Evolutionary conservation across 2,888 invertebrate species (phyloP).

Genomic region (Horisme vitalbata): DNA sequence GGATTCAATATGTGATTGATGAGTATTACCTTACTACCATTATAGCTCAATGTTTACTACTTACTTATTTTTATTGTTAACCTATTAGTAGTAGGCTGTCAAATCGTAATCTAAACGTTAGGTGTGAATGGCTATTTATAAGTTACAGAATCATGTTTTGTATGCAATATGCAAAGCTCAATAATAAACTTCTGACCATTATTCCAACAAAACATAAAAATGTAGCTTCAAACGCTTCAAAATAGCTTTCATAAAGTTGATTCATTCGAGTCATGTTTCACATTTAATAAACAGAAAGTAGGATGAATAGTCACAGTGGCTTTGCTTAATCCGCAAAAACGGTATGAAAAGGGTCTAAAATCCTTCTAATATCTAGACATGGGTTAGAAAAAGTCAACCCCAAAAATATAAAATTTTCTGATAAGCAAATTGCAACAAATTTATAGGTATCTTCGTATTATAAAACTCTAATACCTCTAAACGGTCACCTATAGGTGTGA

Average conservation of each 20-base stretch:
- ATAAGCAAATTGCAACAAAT: no score
- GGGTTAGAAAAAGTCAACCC: slow-evolving; percentile 21
- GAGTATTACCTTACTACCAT: no score
- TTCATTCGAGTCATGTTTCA: slow-evolving; percentile 24
- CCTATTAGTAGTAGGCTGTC: no score
- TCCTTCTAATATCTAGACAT: slow-evolving; percentile 33
- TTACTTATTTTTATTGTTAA: no score
- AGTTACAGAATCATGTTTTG: no score
- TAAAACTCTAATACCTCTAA: no score
- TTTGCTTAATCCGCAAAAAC: slow-evolving; percentile 36
- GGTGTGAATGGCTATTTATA: no score
- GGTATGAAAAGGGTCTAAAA: slow-evolving; percentile 35
- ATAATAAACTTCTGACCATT: background rate
- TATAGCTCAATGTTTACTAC: no score
- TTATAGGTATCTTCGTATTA: no score
- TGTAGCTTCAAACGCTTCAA: slow-evolving; percentile 1
- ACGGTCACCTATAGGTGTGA: no score
- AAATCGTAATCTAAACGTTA: no score
- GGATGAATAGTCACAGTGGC: slow-evolving; percentile 25
- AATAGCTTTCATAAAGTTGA: slow-evolving; percentile 20
- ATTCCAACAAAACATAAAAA: slow-evolving; percentile 3
- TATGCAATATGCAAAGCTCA: background rate
- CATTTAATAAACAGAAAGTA: slow-evolving; percentile 26
- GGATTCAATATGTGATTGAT: no score
- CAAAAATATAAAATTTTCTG: slow-evolving; percentile 20